A percentile compares a stretch with the other conserved stretches of the same genome.
Conservation (phyloP, 2,888 invertebrate species). For the Coecobrya sp. region DNA sequence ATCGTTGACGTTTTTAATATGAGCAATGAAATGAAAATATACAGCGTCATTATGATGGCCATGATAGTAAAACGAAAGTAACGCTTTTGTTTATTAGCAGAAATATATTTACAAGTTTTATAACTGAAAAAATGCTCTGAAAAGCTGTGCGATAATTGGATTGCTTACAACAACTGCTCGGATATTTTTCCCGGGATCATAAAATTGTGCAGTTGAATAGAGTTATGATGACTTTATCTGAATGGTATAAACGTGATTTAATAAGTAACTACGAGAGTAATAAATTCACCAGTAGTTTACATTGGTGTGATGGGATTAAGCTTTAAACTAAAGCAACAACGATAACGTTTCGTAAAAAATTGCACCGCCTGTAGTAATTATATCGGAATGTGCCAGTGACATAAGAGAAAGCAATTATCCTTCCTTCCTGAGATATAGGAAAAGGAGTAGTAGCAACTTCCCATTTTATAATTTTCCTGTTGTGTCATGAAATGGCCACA, state of each 20-base stretch:
- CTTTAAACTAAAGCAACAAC: not conserved
- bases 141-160: constrained; percentile 27
- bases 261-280: not conserved
- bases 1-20: not conserved
- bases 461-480: constrained; percentile 14
- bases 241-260: constrained; percentile 8
- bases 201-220: constrained; percentile 3
- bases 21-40: not conserved
- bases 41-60: not conserved
- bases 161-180: not conserved
- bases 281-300: not conserved
- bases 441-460: constrained; percentile 36
- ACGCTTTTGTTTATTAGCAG: constrained; percentile 26
- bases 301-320: not conserved
- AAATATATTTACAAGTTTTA: constrained; percentile 20
- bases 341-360: not conserved
- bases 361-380: not conserved
- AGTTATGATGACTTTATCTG: constrained; percentile 33
- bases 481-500: constrained; percentile 92
- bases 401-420: not conserved
- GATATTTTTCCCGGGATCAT: constrained; percentile 28
- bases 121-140: constrained; percentile 30
- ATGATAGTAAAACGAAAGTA: not conserved
- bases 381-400: constrained; percentile 11
- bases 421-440: constrained; percentile 18